phyloP scores from a whole-genome alignment of 2,113 vertebrate species.

The Damaliscus lunatus region DNA sequence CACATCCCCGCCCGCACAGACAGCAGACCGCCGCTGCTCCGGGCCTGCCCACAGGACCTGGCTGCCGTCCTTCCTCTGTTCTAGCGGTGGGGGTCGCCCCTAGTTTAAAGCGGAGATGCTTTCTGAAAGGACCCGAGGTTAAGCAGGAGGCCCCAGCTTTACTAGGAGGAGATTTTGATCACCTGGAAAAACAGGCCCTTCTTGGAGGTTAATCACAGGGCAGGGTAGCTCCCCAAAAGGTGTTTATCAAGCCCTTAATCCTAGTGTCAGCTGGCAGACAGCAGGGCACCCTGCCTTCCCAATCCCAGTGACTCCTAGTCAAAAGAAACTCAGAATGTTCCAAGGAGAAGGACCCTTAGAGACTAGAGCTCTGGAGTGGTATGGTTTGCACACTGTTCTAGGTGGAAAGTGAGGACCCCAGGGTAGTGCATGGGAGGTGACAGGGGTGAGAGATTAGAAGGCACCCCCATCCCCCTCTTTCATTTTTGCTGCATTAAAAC shows the following conservation, averaged over 20 bases:
- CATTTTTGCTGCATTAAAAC: not conserved
- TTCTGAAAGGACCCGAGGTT: not conserved
- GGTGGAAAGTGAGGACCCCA: not conserved
- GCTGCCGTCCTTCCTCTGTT: not conserved
- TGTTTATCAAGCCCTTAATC: not conserved
- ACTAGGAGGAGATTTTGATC: not conserved
- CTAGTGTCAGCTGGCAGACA: not conserved
- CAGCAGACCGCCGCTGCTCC: not conserved
- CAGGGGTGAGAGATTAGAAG: not conserved
- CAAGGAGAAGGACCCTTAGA: not conserved
- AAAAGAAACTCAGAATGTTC: not conserved
- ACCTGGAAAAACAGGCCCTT: not conserved
- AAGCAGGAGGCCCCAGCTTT: not conserved
- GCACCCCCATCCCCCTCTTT: not conserved
- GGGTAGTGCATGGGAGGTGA: fast-evolving
- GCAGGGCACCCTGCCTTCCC: not conserved
- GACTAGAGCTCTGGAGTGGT: not conserved
- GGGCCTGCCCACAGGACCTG: not conserved
- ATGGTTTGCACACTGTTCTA: not conserved
- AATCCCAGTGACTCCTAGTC: not conserved
- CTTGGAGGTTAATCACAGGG: too few species aligned
- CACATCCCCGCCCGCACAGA: not conserved
- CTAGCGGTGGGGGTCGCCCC: not conserved
- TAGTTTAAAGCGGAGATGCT: not conserved
- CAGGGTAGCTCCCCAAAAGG: not conserved